These are phyloP conservation scores for Zele albiditarsus DNA, from an alignment of 2,888 invertebrate species.

Conservation along the genomic window DNA sequence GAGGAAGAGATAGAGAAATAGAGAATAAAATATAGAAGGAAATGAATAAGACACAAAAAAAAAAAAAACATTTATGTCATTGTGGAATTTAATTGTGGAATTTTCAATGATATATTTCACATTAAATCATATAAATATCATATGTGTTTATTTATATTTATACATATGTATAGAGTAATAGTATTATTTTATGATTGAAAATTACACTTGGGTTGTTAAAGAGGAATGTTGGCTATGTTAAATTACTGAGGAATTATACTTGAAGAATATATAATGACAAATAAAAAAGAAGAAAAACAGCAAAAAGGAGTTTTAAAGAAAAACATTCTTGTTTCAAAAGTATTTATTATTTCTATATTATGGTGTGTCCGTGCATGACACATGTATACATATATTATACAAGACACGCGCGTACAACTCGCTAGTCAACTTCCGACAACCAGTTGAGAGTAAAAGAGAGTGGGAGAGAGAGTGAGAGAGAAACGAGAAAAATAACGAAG, in stretches of 20 bases:
- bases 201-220: neutral
- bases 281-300: neutral
- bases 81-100: neutral
- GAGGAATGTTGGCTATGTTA: neutral
- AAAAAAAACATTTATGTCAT: neutral
- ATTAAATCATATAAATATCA: neutral
- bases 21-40: neutral
- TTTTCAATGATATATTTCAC: neutral
- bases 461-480: neutral
- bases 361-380: neutral
- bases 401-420: neutral
- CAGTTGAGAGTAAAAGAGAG: neutral
- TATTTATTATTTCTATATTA: neutral
- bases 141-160: too few relatives aligned
- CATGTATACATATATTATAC: conserved; percentile 2
- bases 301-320: neutral
- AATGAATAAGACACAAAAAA: neutral
- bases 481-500: neutral
- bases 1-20: neutral
- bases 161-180: too few relatives aligned
- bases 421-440: conserved; percentile 16
- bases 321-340: conserved; percentile 1
- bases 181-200: neutral
- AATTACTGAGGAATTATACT: neutral
- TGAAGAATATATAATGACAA: neutral